Evolutionary conservation across 37 sponge, comb jelly and placozoan genomes (phyloP), one percentile per base, ranked within the genome.

Genomic region (Cladorhizidae sp.): DNA sequence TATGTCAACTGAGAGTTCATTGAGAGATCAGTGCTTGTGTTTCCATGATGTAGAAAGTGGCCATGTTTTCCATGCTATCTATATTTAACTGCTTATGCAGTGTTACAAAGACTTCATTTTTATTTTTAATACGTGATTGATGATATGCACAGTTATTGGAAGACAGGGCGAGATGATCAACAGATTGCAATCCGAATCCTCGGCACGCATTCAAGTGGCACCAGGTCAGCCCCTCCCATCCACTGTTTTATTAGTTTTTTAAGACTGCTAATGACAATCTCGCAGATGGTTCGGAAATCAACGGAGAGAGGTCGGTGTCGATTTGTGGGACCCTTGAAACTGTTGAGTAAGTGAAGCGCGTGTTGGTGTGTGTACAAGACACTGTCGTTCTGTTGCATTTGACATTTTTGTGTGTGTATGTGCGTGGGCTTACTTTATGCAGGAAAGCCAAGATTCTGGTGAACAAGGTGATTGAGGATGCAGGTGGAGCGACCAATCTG

Each of bases 181-280:
- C 42, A 87, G 57, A 41, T 68, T 96, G 33, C 97, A 96, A 65
- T 67, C 81, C 12, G 95, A 94, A 38, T 94, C 97, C 35, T 80
- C 74, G 33, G 97, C 97, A 32, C 90, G 83, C 29, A 88, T 96
- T 40, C 97, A 96, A 79, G 97, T 96, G 17, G 94, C 94, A 25
- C 94, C 97, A 68, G 96, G 93, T 90, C 26, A 73, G 33, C 64
- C 36, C 9, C 49, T 9, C 49, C 15, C 54, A 61, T 59, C 40
- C 14, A 5, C 49, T 45, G 5, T 45, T 45, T 45, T 45, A 45
- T 45, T n/a, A n/a, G n/a, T n/a, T n/a, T n/a, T 45, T 9, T 9
- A 45, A 12, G 9, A 45, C 9, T 45, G 5, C 8, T 45, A 45
- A 45, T 45, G 49, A n/a, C n/a, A n/a, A n/a, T n/a, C 6, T 15